Evolutionary conservation across 2,888 invertebrate species (phyloP).

Genomic region (Microplitis manilae): DNA sequence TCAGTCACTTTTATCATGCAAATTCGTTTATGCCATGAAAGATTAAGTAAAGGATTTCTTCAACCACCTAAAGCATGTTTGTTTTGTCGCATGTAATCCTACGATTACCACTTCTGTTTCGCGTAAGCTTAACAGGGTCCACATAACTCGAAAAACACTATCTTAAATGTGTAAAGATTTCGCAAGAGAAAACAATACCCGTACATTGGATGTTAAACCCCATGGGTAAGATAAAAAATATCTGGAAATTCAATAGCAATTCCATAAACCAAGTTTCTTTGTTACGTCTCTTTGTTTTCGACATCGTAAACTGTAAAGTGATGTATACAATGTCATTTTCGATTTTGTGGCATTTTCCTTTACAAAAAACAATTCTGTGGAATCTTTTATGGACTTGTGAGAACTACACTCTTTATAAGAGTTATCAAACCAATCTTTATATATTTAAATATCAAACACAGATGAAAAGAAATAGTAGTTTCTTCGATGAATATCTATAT

Average conservation of each 20-base stretch:
- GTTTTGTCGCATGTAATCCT: conserved; percentile 29
- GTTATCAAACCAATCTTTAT: background rate
- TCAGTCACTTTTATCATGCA: conserved; percentile 46
- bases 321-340: background rate
- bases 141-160: background rate
- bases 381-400: background rate
- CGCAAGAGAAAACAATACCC: conserved; percentile 9
- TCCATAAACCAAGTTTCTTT: background rate
- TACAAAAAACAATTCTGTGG: background rate
- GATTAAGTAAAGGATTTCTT: conserved; percentile 46
- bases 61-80: conserved; percentile 15
- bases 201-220: background rate
- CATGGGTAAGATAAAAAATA: background rate
- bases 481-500: background rate
- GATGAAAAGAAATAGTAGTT: background rate
- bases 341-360: background rate
- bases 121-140: conserved; percentile 33
- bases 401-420: background rate
- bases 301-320: background rate
- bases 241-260: background rate
- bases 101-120: conserved; percentile 15
- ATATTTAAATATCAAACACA: background rate
- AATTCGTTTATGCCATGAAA: conserved; percentile 46
- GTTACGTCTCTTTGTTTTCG: background rate
- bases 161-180: conserved; percentile 4